These are phyloP conservation scores for Haliclona indistincta DNA, from an alignment of 37 sponge, comb jelly and placozoan genomes.

Conservation along the genomic window DNA sequence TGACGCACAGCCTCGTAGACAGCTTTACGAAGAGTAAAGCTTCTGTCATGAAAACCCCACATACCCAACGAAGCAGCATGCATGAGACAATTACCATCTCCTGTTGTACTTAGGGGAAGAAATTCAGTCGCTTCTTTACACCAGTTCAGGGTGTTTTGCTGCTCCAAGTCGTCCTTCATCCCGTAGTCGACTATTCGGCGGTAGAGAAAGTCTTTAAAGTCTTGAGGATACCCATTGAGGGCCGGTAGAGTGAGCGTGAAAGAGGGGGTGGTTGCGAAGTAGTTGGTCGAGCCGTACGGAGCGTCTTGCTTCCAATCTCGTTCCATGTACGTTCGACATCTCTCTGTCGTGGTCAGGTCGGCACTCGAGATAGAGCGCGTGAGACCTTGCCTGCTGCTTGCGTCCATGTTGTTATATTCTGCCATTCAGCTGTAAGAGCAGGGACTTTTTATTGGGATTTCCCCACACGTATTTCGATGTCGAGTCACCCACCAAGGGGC, in stretches of 20 bases:
- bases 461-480: too few species aligned
- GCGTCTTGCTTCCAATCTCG: slow-evolving; percentile 23
- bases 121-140: slow-evolving; percentile 13
- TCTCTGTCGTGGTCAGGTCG: slow-evolving; percentile 28
- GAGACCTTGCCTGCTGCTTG: slow-evolving; percentile 12
- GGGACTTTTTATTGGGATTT: too few species aligned
- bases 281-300: slow-evolving; percentile 29
- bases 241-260: slow-evolving; percentile 55
- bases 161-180: slow-evolving; percentile 23
- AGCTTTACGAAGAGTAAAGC: slow-evolving; percentile 55
- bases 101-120: slow-evolving; percentile 44
- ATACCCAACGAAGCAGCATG: slow-evolving; percentile 88
- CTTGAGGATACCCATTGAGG: slow-evolving; percentile 26
- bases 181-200: slow-evolving; percentile 25
- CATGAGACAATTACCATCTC: slow-evolving; percentile 86
- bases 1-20: slow-evolving; percentile 7
- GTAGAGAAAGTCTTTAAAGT: slow-evolving; percentile 42
- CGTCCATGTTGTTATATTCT: too few species aligned
- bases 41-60: slow-evolving; percentile 84
- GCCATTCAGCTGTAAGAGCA: too few species aligned
- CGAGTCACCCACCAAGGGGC: too few species aligned
- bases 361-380: slow-evolving; percentile 46
- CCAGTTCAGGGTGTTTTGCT: slow-evolving; percentile 63
- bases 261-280: slow-evolving; percentile 21
- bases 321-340: slow-evolving; percentile 9